Percentiles rank a stretch among this genome's conserved stretches.
phyloP scores from a whole-genome alignment of 2,888 invertebrate species.

The Agonopterix alstromeriana region DNA sequence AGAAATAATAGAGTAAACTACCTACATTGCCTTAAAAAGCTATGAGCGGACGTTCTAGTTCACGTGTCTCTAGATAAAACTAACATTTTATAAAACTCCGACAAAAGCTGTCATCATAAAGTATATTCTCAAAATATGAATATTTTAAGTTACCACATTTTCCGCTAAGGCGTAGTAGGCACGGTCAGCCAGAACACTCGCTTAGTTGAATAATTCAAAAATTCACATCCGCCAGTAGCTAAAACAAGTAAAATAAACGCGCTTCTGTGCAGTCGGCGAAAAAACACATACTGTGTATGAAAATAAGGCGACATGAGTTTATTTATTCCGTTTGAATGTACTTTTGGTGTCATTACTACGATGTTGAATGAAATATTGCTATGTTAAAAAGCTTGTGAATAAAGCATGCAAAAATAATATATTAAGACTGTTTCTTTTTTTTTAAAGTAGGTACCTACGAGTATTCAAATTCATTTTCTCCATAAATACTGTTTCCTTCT shows the following conservation, averaged over 20 bases:
- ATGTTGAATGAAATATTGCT: background rate
- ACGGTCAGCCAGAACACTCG: constrained; percentile 26
- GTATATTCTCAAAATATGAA: background rate
- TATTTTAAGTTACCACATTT: background rate
- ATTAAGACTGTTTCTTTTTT: no score
- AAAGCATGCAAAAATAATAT: no score
- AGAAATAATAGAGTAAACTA: no score
- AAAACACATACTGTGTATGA: background rate
- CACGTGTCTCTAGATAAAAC: no score
- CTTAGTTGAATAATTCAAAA: constrained; percentile 56
- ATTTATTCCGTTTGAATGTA: constrained; percentile 14
- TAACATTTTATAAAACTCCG: background rate
- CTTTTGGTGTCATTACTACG: constrained; percentile 10
- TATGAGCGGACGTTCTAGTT: no score
- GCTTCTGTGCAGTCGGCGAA: background rate
- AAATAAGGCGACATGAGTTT: constrained; percentile 13
- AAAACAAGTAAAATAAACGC: constrained; percentile 41
- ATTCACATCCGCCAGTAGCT: constrained; percentile 38
- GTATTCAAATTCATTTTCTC: no score
- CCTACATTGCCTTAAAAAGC: no score
- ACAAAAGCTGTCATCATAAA: background rate
- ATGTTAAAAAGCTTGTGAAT: no score
- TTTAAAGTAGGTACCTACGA: no score
- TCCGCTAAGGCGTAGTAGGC: constrained; percentile 14
- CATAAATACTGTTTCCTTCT: no score